Evolutionary conservation across 2,888 invertebrate species (phyloP).

Genomic region (Gari tellinella): DNA sequence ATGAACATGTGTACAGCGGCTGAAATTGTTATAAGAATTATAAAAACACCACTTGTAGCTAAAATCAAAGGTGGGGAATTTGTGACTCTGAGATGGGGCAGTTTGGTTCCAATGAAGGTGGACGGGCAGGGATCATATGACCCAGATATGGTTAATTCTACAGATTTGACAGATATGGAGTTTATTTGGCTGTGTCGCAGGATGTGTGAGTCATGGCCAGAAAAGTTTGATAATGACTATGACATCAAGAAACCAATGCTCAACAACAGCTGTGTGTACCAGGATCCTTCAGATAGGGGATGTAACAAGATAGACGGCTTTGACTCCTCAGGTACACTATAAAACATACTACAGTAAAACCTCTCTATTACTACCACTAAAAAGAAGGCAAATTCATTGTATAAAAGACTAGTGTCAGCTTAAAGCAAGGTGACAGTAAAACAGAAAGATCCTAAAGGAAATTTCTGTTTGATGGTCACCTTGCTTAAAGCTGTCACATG

Average conservation of each 20-base stretch:
- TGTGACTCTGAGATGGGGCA: constrained; percentile 42
- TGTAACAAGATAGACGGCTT: constrained; percentile 52
- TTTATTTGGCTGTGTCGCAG: constrained; percentile 65
- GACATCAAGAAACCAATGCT: constrained; percentile 16
- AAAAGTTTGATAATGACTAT: constrained; percentile 30
- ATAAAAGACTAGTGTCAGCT: too few relatives aligned
- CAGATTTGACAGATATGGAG: constrained; percentile 57
- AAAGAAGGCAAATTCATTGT: too few relatives aligned
- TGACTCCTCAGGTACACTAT: constrained; percentile 53
- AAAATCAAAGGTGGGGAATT: constrained; percentile 56
- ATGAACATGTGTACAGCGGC: constrained; percentile 60
- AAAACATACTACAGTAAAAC: too few relatives aligned
- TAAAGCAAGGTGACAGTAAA: too few relatives aligned
- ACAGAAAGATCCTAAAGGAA: too few relatives aligned
- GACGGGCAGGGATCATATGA: constrained; percentile 51
- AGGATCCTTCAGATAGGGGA: constrained; percentile 41
- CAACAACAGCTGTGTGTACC: constrained; percentile 39
- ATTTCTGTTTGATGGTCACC: too few relatives aligned
- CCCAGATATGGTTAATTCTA: constrained; percentile 58
- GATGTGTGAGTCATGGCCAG: constrained; percentile 57
- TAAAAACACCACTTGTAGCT: constrained; percentile 50
- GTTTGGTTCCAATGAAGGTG: constrained; percentile 28
- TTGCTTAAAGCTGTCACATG: too few relatives aligned
- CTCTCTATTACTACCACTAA: too few relatives aligned
- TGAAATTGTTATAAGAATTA: constrained; percentile 37